Conservation (phyloP, 2,113 vertebrate genomes). For the Bambusicola thoracicus region DNA sequence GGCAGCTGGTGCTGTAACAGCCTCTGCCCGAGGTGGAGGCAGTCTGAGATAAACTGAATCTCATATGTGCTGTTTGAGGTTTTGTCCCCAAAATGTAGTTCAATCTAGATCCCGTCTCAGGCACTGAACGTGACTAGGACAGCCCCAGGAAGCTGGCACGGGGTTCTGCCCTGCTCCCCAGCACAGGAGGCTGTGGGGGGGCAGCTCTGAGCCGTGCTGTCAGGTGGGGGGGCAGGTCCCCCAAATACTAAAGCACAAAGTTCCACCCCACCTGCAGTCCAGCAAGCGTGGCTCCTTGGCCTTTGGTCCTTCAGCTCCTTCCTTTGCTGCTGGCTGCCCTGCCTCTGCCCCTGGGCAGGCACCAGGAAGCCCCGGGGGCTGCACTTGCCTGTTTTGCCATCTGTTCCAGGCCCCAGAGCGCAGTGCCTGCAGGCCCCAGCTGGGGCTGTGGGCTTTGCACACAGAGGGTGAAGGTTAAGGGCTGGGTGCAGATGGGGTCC, state of each 20-base stretch:
- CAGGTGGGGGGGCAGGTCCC: not conserved
- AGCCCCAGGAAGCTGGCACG: not conserved
- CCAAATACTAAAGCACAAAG: conserved; percentile 44
- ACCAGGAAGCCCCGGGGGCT: not conserved
- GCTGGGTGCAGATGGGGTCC: not conserved
- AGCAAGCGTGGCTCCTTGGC: not conserved
- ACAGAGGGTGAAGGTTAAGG: not conserved
- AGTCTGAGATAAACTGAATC: not conserved
- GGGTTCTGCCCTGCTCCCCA: fast-evolving
- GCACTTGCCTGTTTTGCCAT: not conserved
- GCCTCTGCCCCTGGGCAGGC: not conserved
- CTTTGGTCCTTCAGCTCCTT: not conserved
- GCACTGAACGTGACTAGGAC: not conserved
- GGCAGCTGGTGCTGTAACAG: not conserved
- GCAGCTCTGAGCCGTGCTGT: not conserved
- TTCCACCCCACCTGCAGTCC: not conserved
- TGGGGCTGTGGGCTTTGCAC: not conserved
- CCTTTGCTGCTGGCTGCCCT: not conserved
- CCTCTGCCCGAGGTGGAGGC: not conserved
- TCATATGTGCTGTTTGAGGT: not conserved
- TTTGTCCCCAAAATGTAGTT: not conserved
- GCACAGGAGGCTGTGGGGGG: not conserved
- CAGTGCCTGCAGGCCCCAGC: not conserved
- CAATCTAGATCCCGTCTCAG: not conserved
- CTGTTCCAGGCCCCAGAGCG: not conserved